phyloP scores from a whole-genome alignment of 1,140 invertebrate genomes.

The Fopius arisanus region DNA sequence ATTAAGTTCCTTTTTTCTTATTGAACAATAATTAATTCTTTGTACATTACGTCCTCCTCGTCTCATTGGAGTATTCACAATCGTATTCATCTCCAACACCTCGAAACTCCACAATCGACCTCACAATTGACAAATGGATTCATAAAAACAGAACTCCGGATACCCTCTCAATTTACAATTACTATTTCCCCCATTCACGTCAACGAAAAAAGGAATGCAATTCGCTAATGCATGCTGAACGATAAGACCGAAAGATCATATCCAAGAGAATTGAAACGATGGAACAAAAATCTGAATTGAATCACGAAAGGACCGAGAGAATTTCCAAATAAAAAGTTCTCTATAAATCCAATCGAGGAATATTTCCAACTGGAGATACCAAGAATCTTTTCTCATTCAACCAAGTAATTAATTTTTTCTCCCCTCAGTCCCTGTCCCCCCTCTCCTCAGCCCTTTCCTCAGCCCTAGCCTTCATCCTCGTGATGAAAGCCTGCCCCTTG shows the following conservation, averaged over 20 bases:
- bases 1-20: conserved; percentile 5
- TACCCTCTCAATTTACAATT: not conserved
- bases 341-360: too few species aligned
- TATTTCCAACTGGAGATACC: too few species aligned
- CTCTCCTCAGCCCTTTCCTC: conserved; percentile 77
- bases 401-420: conserved; percentile 22
- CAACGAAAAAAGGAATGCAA: not conserved
- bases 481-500: conserved; percentile 95
- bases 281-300: too few species aligned
- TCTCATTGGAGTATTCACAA: not conserved
- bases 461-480: conserved; percentile 92
- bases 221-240: not conserved
- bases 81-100: not conserved
- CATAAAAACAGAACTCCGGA: conserved; percentile 4
- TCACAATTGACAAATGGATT: conserved; percentile 5
- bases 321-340: too few species aligned
- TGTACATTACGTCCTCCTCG: conserved; percentile 8
- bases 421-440: conserved; percentile 53
- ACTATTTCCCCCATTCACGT: not conserved
- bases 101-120: not conserved
- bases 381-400: too few species aligned
- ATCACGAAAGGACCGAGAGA: too few species aligned
- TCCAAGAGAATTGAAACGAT: too few species aligned
- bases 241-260: conserved; percentile 25
- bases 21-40: conserved; percentile 15